Conservation (phyloP, 2,797 vertebrate species). For the Sebastes reedi region DNA sequence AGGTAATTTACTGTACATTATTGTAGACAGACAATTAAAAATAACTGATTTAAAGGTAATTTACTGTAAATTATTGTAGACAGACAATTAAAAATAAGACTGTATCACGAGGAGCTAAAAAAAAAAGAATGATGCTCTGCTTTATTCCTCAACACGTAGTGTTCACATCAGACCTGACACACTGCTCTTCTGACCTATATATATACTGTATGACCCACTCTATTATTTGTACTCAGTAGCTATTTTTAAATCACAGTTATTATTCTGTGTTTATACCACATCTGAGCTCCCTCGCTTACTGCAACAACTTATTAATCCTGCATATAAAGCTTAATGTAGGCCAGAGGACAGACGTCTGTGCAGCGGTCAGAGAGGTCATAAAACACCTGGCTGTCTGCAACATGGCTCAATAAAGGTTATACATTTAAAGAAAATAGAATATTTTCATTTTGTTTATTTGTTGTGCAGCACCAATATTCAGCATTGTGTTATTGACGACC, state of each 20-base stretch:
- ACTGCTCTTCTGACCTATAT: neutral
- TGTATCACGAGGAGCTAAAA: neutral
- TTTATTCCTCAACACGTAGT: neutral
- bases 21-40: no score
- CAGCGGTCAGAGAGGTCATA: neutral
- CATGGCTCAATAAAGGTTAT: neutral
- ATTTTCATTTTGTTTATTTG: neutral
- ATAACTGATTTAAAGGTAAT: no score
- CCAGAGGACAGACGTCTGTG: slow-evolving; percentile 13
- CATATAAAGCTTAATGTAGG: slow-evolving; percentile 15
- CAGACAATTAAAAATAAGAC: neutral
- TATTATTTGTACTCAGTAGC: neutral
- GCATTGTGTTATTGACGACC: neutral
- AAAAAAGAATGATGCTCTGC: neutral
- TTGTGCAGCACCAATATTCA: neutral
- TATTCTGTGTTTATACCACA: slow-evolving; percentile 7
- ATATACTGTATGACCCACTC: neutral
- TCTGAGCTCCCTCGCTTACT: slow-evolving; percentile 2
- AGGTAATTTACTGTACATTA: no score
- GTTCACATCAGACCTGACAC: neutral
- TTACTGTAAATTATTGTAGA: no score
- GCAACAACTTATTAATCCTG: slow-evolving; percentile 45
- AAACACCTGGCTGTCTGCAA: neutral
- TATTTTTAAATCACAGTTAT: slow-evolving; percentile 29
- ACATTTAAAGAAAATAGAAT: no score